Conservation (phyloP, 2,888 invertebrate genomes). For the Spatulosminthurus flaviceps region DNA sequence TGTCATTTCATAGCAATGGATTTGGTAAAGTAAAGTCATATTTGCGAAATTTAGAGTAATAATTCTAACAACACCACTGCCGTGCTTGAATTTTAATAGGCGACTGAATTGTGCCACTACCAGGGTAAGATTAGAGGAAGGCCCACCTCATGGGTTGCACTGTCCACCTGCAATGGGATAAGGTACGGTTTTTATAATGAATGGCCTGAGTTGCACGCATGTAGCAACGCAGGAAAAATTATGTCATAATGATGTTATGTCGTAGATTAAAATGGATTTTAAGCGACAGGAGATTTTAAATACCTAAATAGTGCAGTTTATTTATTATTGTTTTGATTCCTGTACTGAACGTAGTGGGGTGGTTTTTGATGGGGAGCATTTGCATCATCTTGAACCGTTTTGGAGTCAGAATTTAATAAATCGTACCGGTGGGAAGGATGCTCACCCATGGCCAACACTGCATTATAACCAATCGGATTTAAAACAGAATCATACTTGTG, state of each 20-base stretch:
- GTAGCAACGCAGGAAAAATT: too few species aligned
- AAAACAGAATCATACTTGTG: conserved; percentile 71
- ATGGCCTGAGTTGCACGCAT: too few species aligned
- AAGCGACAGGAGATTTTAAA: too few species aligned
- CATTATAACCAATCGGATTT: conserved; percentile 76
- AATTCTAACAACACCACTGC: too few species aligned
- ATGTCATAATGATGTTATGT: too few species aligned
- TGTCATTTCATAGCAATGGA: not conserved
- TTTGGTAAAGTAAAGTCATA: not conserved
- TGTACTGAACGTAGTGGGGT: conserved; percentile 73
- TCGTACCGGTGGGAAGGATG: conserved; percentile 53
- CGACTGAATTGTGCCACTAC: conserved; percentile 79
- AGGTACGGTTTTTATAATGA: conserved; percentile 64
- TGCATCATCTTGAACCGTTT: conserved; percentile 76
- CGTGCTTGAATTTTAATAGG: conserved; percentile 68
- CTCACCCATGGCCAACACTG: conserved; percentile 68
- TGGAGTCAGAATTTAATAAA: conserved; percentile 46
- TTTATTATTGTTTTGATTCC: too few species aligned
- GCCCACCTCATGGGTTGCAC: conserved; percentile 80
- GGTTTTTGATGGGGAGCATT: conserved; percentile 79
- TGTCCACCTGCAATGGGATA: conserved; percentile 81
- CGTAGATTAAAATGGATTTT: too few species aligned
- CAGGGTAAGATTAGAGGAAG: conserved; percentile 77
- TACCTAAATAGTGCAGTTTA: too few species aligned
- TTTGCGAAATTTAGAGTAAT: too few species aligned